Evolutionary conservation across 2,888 invertebrate species (phyloP), one percentile per base, ranked within the genome.

Genomic region (Diabrotica balteata): DNA sequence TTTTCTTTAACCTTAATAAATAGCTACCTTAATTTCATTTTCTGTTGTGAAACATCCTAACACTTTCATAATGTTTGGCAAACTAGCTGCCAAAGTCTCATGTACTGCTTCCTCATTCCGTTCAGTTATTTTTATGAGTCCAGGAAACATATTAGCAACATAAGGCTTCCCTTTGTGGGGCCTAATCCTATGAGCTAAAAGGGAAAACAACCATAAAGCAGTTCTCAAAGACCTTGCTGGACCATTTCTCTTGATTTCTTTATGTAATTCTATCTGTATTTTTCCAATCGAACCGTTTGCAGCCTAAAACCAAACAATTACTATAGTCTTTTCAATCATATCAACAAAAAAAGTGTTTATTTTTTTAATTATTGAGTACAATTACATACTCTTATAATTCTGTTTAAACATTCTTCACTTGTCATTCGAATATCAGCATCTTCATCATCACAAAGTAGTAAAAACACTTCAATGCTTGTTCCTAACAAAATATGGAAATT

Each of bases 211-310:
- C 85, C 89, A 90, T 6, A 95, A 84, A 44, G 94, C 93, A 58
- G 93, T 92, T 73, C 92, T 86, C 57, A 95, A 82, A 46, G 91
- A 90, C 68, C 93, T 87, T 0, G 90, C 86, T 49, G 87, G 80
- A 5, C 93, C 92, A 83, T 94, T 94, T 79, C 90, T 90, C 81
- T 93, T 93, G 54, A 95, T 92, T 84, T 93, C 93, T 75, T 92
- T 91, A 79, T 92, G 93, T 53, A 95, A 85, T 82, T 94, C 94
- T 78, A 93, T 90, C 78, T 93, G 90, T 63, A 95, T 87, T 78
- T 93, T 90, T 43, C 90, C 89, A 9, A 92, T 87, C 74, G 90
- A 89, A 22, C 88, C 88, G 79, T 91, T 90, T 72, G 90, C 84
- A 7, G 88, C 87, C 83, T 83, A 67, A 46, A 78, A 80, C 67